Evolutionary conservation across 2,113 vertebrate genomes (phyloP), one percentile per base, ranked within the genome.

Genomic region (Siphamia tubifer): DNA sequence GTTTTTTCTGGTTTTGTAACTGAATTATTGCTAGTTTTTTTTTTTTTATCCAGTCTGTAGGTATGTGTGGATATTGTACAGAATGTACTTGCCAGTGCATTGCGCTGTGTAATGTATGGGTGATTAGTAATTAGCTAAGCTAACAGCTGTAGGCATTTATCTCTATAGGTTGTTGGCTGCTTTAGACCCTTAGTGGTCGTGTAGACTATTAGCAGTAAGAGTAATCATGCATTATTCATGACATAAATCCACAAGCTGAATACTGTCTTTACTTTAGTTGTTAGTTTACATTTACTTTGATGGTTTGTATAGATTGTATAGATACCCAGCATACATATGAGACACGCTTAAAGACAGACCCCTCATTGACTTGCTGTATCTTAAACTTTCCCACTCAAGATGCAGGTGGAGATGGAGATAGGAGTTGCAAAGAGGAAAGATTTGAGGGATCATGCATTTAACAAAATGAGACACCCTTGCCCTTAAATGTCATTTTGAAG

Each of bases 171-270:
- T 72, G 74, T 72, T 21, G 58, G 45, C 20, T 55, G 6, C 39
- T 55, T 66, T 44, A 53, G 30, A 30, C 20, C 15, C 6, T 20
- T 11, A 53, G 34, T 52, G 8, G 24, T 36, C 61, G 24, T 51
- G 31, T 36, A n/a, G 24, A 32, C 55, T 55, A 49, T 56, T 74
- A 68, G 12, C 43, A 48, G 52, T 13, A 40, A 31, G 17, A 43
- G 8, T 55, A 38, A 20, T 70, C 16, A 54, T 75, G 15, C 45
- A 68, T 81, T 83, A 74, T 65, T 81, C 36, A 81, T 34, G 38
- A 21, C 32, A 55, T 54, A 23, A 58, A 45, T 57, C 31, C 13
- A 40, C 32, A 39, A 36, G 45, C 74, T 54, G 57, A 60, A 57
- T 15, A 67, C 3, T 12, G 19, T 4, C 4, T 5, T 52, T 13